Conservation (phyloP, 1,140 invertebrate genomes). For the Drosophila kepulauana region DNA sequence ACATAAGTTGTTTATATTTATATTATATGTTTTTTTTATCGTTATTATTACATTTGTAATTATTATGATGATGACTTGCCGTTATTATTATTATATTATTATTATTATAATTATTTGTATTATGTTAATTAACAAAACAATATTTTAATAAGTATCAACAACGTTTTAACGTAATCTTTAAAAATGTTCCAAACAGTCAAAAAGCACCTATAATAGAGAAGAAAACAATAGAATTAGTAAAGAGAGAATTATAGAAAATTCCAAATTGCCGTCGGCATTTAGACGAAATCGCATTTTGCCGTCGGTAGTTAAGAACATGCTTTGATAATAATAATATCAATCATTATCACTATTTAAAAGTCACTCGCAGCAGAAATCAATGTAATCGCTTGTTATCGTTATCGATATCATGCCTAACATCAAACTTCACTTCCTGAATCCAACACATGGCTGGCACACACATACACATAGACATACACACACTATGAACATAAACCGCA, state of each 20-base stretch:
- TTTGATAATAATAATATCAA: slow-evolving; percentile 1
- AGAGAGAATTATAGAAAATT: slow-evolving; percentile 2
- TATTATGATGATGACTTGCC: slow-evolving; percentile 56
- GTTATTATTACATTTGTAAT: slow-evolving; percentile 64
- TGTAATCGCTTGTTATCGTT: slow-evolving; percentile 19
- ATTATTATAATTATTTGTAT: slow-evolving; percentile 56
- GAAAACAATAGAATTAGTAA: slow-evolving; percentile 34
- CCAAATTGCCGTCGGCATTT: slow-evolving; percentile 12
- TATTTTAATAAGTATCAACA: slow-evolving; percentile 85
- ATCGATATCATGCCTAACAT: slow-evolving; percentile 21
- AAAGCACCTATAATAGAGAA: slow-evolving; percentile 76
- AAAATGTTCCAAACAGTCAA: slow-evolving; percentile 85
- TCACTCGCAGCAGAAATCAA: background rate
- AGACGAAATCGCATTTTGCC: slow-evolving; percentile 3
- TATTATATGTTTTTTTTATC: slow-evolving; percentile 48
- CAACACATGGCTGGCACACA: slow-evolving; percentile 47
- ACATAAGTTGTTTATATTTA: slow-evolving; percentile 62
- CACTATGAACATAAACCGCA: slow-evolving; percentile 32
- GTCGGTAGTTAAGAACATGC: slow-evolving; percentile 21
- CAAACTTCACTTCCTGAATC: slow-evolving; percentile 40
- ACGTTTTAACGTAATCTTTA: slow-evolving; percentile 85
- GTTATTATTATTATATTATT: slow-evolving; percentile 54
- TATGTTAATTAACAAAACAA: slow-evolving; percentile 78
- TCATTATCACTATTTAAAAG: slow-evolving; percentile 7
- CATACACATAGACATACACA: slow-evolving; percentile 21